These are phyloP conservation scores for Lichenostomus cassidix DNA, from an alignment of 2,113 vertebrate species.

Conservation along the genomic window DNA sequence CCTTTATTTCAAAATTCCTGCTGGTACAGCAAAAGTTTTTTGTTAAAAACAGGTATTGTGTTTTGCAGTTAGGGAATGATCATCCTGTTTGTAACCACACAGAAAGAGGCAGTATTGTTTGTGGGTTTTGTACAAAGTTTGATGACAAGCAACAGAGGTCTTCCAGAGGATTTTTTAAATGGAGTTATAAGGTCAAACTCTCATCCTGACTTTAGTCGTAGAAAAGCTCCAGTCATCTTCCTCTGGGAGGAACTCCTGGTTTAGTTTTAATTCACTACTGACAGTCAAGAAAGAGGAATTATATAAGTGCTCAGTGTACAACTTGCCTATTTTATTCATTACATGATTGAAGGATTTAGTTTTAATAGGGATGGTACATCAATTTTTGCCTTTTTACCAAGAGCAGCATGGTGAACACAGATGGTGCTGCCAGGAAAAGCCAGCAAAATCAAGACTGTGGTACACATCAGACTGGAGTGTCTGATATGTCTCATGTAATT, in stretches of 20 bases:
- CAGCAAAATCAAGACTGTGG: not conserved
- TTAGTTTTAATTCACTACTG: not conserved
- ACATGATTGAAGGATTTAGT: not conserved
- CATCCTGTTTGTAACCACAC: not conserved
- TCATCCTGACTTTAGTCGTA: not conserved
- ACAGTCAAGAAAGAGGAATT: not conserved
- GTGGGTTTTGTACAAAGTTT: not conserved
- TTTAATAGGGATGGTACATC: not conserved
- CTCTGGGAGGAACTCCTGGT: not conserved
- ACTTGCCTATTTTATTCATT: not conserved
- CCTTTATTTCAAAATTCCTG: not conserved
- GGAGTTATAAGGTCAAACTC: not conserved
- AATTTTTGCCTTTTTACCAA: not conserved
- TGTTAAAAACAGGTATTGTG: not conserved
- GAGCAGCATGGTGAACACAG: not conserved
- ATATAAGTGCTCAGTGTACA: not conserved
- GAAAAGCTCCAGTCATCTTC: not conserved
- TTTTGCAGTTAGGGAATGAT: not conserved
- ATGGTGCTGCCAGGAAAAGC: not conserved
- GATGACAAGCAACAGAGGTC: not conserved
- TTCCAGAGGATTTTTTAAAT: not conserved
- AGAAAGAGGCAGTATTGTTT: not conserved
- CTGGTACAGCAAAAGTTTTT: not conserved
- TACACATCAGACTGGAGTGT: not conserved
- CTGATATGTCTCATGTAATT: accelerated